A percentile compares a stretch with the other conserved stretches of the same genome.
These are phyloP conservation scores for Platerodrilus igneus DNA, from an alignment of 2,888 invertebrate genomes.

Conservation along the genomic window DNA sequence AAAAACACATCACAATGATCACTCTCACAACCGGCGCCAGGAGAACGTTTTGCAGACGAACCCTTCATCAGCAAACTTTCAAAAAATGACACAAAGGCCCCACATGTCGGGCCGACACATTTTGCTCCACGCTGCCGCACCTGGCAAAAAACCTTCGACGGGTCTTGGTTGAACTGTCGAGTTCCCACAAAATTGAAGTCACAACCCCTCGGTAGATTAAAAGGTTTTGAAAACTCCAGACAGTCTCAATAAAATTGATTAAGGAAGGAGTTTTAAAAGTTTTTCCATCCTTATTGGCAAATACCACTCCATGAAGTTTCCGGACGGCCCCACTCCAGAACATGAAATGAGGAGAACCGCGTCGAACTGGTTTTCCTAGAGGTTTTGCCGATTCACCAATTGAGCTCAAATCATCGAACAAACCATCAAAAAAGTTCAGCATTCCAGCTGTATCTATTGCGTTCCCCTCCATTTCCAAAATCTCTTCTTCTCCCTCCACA, in stretches of 20 bases:
- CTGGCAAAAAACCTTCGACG: too few species aligned
- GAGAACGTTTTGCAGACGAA: too few species aligned
- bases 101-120: too few species aligned
- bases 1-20: too few species aligned
- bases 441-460: constrained; percentile 3
- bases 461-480: constrained; percentile 1
- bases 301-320: background rate
- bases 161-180: too few species aligned
- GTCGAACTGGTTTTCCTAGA: background rate
- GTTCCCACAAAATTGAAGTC: too few species aligned
- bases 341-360: constrained; percentile 2
- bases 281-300: constrained; percentile 2
- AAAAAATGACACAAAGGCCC: too few species aligned
- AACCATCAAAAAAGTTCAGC: constrained; percentile 2
- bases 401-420: constrained; percentile 1
- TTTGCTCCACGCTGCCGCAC: too few species aligned
- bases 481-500: background rate
- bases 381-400: constrained; percentile 2
- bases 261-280: constrained; percentile 1
- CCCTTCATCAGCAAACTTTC: too few species aligned
- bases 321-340: background rate
- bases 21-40: too few species aligned
- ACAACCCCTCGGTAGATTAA: constrained; percentile 1
- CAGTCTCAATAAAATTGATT: constrained; percentile 1
- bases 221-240: background rate